Conservation (phyloP, 1,140 invertebrate genomes). For the Whitmania pigra region DNA sequence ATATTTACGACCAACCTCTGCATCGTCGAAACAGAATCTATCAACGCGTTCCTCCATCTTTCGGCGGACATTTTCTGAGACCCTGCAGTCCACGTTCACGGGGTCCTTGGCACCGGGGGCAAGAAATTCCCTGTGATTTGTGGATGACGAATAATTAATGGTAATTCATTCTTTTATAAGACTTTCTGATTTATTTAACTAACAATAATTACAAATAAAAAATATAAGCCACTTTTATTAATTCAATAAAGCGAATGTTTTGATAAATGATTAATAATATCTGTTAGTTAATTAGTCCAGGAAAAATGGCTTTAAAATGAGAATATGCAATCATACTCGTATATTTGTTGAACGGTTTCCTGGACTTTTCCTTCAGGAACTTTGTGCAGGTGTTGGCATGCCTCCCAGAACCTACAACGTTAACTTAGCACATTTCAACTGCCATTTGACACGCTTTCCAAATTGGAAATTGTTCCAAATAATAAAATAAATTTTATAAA, state of each 20-base stretch:
- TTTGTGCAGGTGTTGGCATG: conserved; percentile 80
- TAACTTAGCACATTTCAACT: background rate
- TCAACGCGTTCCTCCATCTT: conserved; percentile 52
- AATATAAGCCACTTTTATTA: no score
- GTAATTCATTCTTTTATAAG: background rate
- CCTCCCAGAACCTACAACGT: conserved; percentile 82
- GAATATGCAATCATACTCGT: conserved; percentile 46
- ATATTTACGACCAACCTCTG: conserved; percentile 56
- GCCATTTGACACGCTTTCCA: no score
- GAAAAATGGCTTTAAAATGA: background rate
- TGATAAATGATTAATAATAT: background rate
- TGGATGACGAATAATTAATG: conserved; percentile 10
- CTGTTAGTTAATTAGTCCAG: background rate
- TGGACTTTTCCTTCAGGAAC: conserved; percentile 62
- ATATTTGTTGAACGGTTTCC: conserved; percentile 74
- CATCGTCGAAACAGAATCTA: conserved; percentile 92
- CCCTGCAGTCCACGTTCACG: conserved; percentile 81
- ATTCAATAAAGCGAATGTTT: no score
- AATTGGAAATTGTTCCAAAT: no score
- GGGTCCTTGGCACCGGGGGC: conserved; percentile 84
- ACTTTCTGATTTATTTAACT: no score
- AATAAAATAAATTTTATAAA: no score
- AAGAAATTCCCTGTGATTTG: conserved; percentile 63
- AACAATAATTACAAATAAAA: no score
- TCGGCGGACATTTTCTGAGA: conserved; percentile 38